A percentile compares a stretch with the other conserved stretches of the same genome.
phyloP scores from a whole-genome alignment of 2,888 invertebrate species.

The Leucania comma region DNA sequence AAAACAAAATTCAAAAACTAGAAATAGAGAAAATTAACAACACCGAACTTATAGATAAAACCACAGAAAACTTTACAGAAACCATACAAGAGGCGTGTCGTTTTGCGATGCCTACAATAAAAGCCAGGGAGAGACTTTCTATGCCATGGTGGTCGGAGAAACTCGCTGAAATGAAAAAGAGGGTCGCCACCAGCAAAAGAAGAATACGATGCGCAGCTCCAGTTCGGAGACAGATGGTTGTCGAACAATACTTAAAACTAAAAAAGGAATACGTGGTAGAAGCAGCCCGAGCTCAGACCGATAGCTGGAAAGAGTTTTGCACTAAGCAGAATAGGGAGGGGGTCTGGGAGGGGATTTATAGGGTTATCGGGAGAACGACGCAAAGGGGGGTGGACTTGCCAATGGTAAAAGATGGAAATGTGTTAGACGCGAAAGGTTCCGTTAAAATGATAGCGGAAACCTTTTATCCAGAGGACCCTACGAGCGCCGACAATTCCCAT shows the following conservation, averaged over 20 bases:
- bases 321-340: slow-evolving; percentile 37
- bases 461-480: neutral
- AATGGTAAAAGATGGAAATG: neutral
- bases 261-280: slow-evolving; percentile 38
- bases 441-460: neutral
- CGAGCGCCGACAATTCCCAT: neutral
- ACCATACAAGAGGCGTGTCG: neutral
- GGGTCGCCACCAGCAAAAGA: neutral
- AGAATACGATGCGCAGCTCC: slow-evolving; percentile 9
- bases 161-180: neutral
- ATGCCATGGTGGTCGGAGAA: slow-evolving; percentile 3
- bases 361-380: slow-evolving; percentile 13
- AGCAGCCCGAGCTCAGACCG: slow-evolving; percentile 36
- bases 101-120: neutral
- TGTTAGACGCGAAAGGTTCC: neutral
- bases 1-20: too few species aligned
- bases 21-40: too few species aligned
- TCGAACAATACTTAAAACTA: slow-evolving; percentile 29
- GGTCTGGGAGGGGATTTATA: too few species aligned
- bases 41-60: too few species aligned
- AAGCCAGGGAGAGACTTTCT: neutral
- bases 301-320: slow-evolving; percentile 59
- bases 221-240: slow-evolving; percentile 27
- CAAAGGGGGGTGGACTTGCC: neutral
- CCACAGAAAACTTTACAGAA: neutral